phyloP scores from a whole-genome alignment of 2,113 vertebrate genomes.

The Ophthalmolycus amberensis region DNA sequence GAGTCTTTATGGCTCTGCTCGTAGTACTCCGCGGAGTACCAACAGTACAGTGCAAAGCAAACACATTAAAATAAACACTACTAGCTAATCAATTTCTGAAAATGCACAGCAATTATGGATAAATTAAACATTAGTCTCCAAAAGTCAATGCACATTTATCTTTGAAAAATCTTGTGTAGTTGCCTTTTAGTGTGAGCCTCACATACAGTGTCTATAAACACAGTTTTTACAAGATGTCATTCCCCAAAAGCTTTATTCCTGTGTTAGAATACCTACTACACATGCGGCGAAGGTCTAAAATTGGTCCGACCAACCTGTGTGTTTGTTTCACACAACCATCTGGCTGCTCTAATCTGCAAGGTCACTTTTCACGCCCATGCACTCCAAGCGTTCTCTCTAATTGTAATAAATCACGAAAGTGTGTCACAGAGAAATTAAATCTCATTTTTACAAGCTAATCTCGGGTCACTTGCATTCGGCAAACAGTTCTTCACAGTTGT shows the following conservation, averaged over 20 bases:
- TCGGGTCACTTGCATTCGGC: not conserved
- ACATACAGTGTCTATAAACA: not conserved
- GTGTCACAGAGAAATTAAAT: not conserved
- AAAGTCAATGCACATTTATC: conserved; percentile 6
- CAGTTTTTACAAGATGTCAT: not conserved
- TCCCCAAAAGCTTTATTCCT: not conserved
- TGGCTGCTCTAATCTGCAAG: conserved; percentile 71
- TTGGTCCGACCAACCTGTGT: conserved; percentile 62
- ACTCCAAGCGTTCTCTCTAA: not conserved
- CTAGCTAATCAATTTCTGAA: not conserved
- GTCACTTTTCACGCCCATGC: conserved; percentile 59
- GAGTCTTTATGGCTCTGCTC: conserved; percentile 33
- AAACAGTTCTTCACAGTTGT: not conserved
- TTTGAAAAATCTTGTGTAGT: no score
- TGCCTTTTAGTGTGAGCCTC: not conserved
- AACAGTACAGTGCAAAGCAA: conserved; percentile 3
- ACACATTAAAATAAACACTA: conserved; percentile 3
- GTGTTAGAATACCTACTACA: conserved; percentile 26
- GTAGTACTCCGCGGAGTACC: not conserved
- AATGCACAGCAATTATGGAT: not conserved
- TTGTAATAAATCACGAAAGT: conserved; percentile 20
- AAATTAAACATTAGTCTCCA: not conserved
- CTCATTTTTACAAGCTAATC: not conserved
- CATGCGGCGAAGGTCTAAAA: conserved; percentile 66
- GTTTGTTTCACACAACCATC: conserved; percentile 78